Evolutionary conservation across 35 echinoderm and acorn worm genomes (phyloP).

Genomic region (Chiridota heheva): DNA sequence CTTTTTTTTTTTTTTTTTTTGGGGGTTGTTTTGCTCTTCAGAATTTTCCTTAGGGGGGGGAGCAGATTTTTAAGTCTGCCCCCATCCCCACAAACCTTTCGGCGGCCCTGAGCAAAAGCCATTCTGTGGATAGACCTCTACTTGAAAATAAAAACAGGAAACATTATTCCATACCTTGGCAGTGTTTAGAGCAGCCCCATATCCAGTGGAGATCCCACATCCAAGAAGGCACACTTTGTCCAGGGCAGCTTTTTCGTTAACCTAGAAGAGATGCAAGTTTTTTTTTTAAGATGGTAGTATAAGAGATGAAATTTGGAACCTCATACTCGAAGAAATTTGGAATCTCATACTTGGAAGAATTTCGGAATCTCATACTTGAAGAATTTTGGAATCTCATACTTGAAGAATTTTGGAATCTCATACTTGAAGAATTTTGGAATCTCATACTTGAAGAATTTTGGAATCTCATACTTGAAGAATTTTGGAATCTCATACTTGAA

Average conservation of each 20-base stretch:
- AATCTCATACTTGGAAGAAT: too few relatives aligned
- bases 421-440: too few relatives aligned
- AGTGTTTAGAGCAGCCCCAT: slow-evolving; percentile 91
- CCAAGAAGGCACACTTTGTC: slow-evolving; percentile 95
- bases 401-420: too few relatives aligned
- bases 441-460: too few relatives aligned
- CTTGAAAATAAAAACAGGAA: neutral
- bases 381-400: too few relatives aligned
- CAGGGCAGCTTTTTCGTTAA: slow-evolving; percentile 73
- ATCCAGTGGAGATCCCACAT: slow-evolving; percentile 94
- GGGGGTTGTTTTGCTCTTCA: neutral
- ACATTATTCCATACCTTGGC: slow-evolving; percentile 58
- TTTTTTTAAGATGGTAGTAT: too few relatives aligned
- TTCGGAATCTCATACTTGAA: too few relatives aligned
- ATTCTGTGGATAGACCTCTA: neutral
- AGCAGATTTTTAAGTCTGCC: neutral
- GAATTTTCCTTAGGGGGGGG: neutral
- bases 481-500: too few relatives aligned
- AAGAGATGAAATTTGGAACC: too few relatives aligned
- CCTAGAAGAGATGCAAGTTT: slow-evolving; percentile 54
- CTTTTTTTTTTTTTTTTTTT: neutral
- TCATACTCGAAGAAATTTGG: too few relatives aligned
- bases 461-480: too few relatives aligned
- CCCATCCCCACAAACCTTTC: neutral
- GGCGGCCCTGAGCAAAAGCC: neutral